phyloP scores from a whole-genome alignment of 2,888 invertebrate species.

The Aleiodes testaceus region DNA sequence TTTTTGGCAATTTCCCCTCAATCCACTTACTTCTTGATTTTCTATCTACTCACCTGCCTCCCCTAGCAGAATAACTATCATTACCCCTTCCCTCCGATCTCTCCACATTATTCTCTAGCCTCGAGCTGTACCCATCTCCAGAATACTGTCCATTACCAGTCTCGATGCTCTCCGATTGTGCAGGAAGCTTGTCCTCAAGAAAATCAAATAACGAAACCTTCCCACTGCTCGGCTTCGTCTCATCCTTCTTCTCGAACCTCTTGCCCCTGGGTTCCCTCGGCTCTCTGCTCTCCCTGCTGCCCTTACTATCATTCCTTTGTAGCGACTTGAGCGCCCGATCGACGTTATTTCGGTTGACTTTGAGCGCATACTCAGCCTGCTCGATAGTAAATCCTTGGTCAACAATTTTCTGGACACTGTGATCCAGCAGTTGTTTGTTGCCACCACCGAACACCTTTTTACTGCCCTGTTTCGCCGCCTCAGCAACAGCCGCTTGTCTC shows the following conservation, averaged over 20 bases:
- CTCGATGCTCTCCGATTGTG: constrained; percentile 73
- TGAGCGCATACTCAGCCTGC: constrained; percentile 84
- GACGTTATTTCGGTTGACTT: constrained; percentile 82
- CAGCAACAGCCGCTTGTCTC: constrained; percentile 91
- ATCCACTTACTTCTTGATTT: background rate
- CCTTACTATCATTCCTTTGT: constrained; percentile 73
- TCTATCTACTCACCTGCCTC: constrained; percentile 61
- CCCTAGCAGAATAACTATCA: constrained; percentile 57
- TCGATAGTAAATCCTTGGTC: constrained; percentile 86
- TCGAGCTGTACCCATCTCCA: constrained; percentile 51
- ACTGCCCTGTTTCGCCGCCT: constrained; percentile 82
- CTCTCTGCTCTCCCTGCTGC: constrained; percentile 47
- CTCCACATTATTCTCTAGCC: constrained; percentile 60
- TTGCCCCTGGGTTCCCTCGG: constrained; percentile 72
- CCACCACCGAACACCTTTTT: constrained; percentile 76
- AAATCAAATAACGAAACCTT: constrained; percentile 89
- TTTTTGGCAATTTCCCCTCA: too few species aligned
- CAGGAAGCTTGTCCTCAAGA: constrained; percentile 85
- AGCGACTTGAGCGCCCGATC: constrained; percentile 81
- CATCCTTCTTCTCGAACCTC: constrained; percentile 73
- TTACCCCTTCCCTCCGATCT: constrained; percentile 56
- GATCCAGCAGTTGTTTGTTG: constrained; percentile 78
- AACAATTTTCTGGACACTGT: constrained; percentile 85
- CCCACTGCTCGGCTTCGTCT: constrained; percentile 82
- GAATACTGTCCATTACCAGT: constrained; percentile 63